Evolutionary conservation across 2,113 vertebrate genomes (phyloP).

Genomic region (Tichodroma muraria): DNA sequence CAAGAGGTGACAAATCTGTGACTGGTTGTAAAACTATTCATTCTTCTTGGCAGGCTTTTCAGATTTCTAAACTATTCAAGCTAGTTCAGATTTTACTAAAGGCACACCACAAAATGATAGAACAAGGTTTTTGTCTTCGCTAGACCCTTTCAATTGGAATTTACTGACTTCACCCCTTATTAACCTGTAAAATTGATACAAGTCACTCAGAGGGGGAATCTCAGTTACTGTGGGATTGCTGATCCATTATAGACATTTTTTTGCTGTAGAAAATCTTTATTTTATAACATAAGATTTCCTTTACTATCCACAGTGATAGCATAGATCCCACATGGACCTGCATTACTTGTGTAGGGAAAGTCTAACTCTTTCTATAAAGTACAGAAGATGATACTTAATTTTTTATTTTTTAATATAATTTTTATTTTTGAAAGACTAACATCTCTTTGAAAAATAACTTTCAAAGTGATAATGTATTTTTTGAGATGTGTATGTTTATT

Average conservation of each 20-base stretch:
- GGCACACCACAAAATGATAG: not conserved
- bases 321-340: not conserved
- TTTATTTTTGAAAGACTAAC: not conserved
- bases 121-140: not conserved
- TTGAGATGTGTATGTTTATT: not conserved
- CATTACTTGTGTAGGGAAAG: not conserved
- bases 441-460: not conserved
- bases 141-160: not conserved
- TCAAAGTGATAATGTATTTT: not conserved
- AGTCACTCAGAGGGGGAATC: not conserved
- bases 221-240: not conserved
- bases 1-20: not conserved
- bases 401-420: not conserved
- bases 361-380: not conserved
- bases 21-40: not conserved
- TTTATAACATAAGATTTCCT: not conserved
- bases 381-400: not conserved
- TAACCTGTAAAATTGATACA: not conserved
- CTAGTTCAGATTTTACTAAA: not conserved
- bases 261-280: not conserved
- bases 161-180: not conserved
- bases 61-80: not conserved
- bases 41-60: not conserved
- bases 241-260: not conserved
- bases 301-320: not conserved